Conservation (phyloP, 2,113 vertebrate species). For the Fulmarus glacialis region DNA sequence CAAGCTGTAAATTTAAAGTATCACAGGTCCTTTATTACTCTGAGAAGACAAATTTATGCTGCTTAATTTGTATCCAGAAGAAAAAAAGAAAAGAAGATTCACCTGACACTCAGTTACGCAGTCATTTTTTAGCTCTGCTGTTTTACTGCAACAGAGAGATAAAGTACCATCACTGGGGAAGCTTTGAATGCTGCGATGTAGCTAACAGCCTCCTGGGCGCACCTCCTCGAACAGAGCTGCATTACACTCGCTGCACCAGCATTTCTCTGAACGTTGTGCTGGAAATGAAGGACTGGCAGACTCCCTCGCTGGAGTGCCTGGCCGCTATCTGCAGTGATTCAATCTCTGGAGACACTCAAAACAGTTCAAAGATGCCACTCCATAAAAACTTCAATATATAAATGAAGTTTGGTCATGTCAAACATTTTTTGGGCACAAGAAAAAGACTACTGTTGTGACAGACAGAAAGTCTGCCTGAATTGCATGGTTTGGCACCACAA, state of each 20-base stretch:
- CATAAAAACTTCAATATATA: background rate
- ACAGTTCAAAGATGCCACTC: background rate
- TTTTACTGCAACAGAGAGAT: constrained; percentile 20
- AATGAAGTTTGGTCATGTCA: background rate
- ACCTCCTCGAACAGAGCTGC: background rate
- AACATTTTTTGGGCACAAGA: background rate
- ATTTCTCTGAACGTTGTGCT: background rate
- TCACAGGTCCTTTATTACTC: background rate
- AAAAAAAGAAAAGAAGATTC: background rate
- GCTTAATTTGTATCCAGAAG: constrained; percentile 1
- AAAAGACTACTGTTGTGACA: background rate
- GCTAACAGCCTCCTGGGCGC: background rate
- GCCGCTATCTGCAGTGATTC: background rate
- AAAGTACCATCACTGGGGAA: background rate
- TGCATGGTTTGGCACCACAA: background rate
- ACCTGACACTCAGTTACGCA: background rate
- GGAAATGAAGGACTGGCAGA: background rate
- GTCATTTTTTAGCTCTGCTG: background rate
- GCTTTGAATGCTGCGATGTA: background rate
- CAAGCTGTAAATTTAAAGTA: constrained; percentile 17
- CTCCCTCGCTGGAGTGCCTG: background rate
- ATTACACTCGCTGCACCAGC: background rate
- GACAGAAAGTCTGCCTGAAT: background rate
- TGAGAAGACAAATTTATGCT: background rate
- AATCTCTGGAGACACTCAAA: background rate